Conservation (phyloP, 2,797 vertebrate species). For the Euphonia xanthogaster region DNA sequence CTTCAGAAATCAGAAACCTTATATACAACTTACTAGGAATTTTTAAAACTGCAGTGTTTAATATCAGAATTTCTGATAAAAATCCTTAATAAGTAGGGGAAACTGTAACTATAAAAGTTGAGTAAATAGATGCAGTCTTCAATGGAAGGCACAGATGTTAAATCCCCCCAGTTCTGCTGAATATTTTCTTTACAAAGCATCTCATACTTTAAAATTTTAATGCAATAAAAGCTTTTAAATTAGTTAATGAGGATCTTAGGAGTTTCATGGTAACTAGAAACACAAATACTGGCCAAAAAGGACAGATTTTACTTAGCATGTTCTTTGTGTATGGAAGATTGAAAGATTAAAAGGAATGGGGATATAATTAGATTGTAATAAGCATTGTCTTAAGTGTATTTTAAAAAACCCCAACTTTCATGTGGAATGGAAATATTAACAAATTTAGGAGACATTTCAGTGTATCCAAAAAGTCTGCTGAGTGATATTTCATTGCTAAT, state of each 20-base stretch:
- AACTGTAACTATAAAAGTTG: background rate
- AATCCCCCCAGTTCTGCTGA: background rate
- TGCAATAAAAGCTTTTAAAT: conserved; percentile 52
- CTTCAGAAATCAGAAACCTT: background rate
- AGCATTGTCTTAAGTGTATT: conserved; percentile 39
- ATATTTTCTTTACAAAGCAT: conserved; percentile 32
- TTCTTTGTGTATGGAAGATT: conserved; percentile 22
- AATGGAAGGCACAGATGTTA: background rate
- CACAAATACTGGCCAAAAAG: conserved; percentile 46
- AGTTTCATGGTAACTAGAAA: conserved; percentile 63
- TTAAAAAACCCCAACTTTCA: conserved; percentile 4
- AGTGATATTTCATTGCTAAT: background rate
- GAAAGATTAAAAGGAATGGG: conserved; percentile 61
- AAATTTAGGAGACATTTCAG: conserved; percentile 33
- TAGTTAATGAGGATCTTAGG: conserved; percentile 53
- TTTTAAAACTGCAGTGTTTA: background rate
- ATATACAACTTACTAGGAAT: background rate
- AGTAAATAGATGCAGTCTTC: background rate
- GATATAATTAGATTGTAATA: conserved; percentile 62
- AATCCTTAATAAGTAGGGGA: background rate
- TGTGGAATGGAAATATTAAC: conserved; percentile 7
- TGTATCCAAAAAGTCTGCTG: background rate
- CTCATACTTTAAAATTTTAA: conserved; percentile 9
- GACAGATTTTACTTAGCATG: conserved; percentile 46
- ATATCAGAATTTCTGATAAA: background rate